Evolutionary conservation across 2,797 vertebrate species (phyloP), one percentile per base, ranked within the genome.

Genomic region (Centroberyx gerrardi): DNA sequence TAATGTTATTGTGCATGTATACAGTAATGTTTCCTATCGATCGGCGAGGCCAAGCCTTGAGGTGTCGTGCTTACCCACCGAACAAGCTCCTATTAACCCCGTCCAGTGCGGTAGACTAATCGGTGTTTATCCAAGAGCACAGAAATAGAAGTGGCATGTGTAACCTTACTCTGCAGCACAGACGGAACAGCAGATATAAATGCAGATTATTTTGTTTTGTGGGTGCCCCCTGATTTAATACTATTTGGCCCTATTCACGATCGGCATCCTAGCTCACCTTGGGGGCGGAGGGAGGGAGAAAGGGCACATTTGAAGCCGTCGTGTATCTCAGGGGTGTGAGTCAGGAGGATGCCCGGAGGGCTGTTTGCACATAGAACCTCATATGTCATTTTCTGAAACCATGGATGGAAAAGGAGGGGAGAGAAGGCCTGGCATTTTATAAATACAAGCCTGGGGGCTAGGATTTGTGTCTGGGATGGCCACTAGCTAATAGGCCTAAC

Each of bases 341-440:
- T 81, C 56, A 44, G 73, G 74, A 68, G 78, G 80, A 91, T 89
- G 86, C 79, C 84, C 74, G 22, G 80, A 81, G 81, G 85, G 61
- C 69, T 92, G 90, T 93, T 94, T 94, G 88, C 89, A 80, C 86
- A 87, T 53, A 88, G 78, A 91, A 93, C 88, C 90, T 91, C 91
- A 89, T 82, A 83, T 90, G 88, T 91, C 89, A 87, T 82, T 87
- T 90, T 80, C 42, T 79, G 74, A 88, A 92, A 85, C 87, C 85
- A 46, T 78, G 81, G 82, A 84, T 80, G 89, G 92, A 82, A 86
- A 88, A 84, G 84, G 74, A 85, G 81, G 64, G 73, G 66, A 69
- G 71, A 76, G 73, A 72, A 58, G 59, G 72, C 56, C 52, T 51
- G 78, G 74, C 60, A 55, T 78, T 82, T 90, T 77, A 68, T 84